A percentile compares a stretch with the other conserved stretches of the same genome.
phyloP scores from a whole-genome alignment of 2,888 invertebrate species.

The Drosophila villosipedis region DNA sequence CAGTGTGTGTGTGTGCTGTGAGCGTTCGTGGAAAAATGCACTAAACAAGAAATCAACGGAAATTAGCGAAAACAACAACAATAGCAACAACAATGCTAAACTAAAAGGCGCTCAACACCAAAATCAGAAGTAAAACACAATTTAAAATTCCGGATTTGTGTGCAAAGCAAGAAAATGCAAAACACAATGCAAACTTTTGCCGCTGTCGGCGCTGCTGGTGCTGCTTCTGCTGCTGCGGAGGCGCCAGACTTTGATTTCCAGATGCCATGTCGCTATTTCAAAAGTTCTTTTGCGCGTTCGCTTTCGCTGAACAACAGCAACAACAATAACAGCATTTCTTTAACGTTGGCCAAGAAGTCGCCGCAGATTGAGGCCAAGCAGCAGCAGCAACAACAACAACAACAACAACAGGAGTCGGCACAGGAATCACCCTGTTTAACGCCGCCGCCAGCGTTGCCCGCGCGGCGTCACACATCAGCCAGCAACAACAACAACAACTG shows the following conservation, averaged over 20 bases:
- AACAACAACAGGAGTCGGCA: slow-evolving; percentile 19
- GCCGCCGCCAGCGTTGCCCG: slow-evolving; percentile 80
- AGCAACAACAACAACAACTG: slow-evolving; percentile 44
- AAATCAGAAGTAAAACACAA: slow-evolving; percentile 13
- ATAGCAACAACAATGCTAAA: slow-evolving; percentile 51
- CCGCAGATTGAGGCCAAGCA: slow-evolving; percentile 64
- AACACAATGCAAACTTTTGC: slow-evolving; percentile 57
- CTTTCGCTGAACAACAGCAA: slow-evolving; percentile 84
- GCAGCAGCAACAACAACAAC: slow-evolving; percentile 15
- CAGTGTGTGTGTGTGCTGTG: slow-evolving; percentile 26
- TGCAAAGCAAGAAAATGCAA: slow-evolving; percentile 36
- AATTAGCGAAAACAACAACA: slow-evolving; percentile 24
- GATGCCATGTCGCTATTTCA: slow-evolving; percentile 86
- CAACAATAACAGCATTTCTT: slow-evolving; percentile 47
- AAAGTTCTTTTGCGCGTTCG: slow-evolving; percentile 87
- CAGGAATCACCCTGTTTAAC: slow-evolving; percentile 50
- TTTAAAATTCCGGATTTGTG: slow-evolving; percentile 34
- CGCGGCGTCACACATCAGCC: slow-evolving; percentile 66
- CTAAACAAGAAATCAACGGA: slow-evolving; percentile 50
- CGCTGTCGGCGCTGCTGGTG: slow-evolving; percentile 29
- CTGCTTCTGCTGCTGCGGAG: slow-evolving; percentile 32
- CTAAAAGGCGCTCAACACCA: slow-evolving; percentile 40
- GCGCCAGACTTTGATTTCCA: slow-evolving; percentile 84
- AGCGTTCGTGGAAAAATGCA: slow-evolving; percentile 67
- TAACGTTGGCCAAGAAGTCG: slow-evolving; percentile 60